phyloP scores from a whole-genome alignment of 2,113 vertebrate species.

The Telmatochromis brachygnathus region DNA sequence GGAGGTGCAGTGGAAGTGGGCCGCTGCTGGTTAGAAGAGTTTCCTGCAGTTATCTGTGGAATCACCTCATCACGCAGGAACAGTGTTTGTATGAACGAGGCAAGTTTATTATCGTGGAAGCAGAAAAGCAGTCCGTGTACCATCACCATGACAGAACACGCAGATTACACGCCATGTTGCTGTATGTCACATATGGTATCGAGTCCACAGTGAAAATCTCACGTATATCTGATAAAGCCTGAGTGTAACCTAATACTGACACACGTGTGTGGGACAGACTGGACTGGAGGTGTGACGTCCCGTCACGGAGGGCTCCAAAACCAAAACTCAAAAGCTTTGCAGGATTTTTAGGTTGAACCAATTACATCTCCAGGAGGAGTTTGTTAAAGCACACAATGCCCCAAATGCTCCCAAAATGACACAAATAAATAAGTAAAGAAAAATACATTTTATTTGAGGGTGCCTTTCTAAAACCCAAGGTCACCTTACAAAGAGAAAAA shows the following conservation, averaged over 20 bases:
- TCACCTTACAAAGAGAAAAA: background rate
- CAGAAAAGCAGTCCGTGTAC: background rate
- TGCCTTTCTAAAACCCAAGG: background rate
- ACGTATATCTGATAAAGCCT: background rate
- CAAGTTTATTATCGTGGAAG: background rate
- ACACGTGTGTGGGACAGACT: background rate
- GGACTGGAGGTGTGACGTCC: background rate
- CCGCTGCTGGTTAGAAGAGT: background rate
- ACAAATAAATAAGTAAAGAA: background rate
- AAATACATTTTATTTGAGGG: background rate
- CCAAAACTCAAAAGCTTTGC: background rate
- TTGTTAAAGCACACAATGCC: background rate
- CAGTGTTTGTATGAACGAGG: background rate
- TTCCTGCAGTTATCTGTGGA: background rate
- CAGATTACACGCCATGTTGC: background rate
- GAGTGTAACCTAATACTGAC: background rate
- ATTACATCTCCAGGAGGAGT: background rate
- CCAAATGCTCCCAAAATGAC: background rate
- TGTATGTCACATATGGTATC: background rate
- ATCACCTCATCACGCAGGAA: background rate
- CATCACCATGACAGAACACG: background rate
- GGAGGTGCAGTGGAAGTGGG: background rate
- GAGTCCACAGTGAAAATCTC: background rate
- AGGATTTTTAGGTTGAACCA: background rate
- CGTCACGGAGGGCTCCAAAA: background rate